Conservation (phyloP, 2,113 vertebrate species). For the Desmodus rotundus region DNA sequence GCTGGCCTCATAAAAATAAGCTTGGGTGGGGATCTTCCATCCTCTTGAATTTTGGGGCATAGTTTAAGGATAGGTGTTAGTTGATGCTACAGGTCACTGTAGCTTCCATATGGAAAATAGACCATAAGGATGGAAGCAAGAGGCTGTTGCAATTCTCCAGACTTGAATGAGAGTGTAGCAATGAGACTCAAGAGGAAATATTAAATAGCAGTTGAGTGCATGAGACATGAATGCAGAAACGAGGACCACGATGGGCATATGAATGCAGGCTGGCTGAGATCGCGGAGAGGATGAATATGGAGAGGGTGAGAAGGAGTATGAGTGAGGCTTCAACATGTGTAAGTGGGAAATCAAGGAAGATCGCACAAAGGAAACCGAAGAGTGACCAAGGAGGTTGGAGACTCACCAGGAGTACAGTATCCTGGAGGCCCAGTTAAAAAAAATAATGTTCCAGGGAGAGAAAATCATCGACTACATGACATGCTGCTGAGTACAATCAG, state of each 20-base stretch:
- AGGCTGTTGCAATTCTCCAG: not conserved
- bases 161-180: not conserved
- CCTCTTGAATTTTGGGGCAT: not conserved
- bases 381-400: not conserved
- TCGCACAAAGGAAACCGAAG: not conserved
- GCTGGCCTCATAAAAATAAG: too few species aligned
- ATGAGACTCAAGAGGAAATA: not conserved
- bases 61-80: not conserved
- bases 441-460: not conserved
- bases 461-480: not conserved
- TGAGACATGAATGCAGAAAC: not conserved
- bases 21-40: too few species aligned
- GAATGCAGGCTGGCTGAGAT: not conserved
- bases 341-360: not conserved
- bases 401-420: not conserved
- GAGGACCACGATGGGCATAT: not conserved
- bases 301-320: not conserved
- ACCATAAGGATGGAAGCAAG: not conserved
- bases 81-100: not conserved
- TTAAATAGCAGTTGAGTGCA: not conserved
- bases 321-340: too few species aligned
- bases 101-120: not conserved
- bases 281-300: too few species aligned
- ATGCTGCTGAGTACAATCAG: not conserved
- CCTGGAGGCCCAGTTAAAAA: not conserved